Percentiles rank a stretch among this genome's conserved stretches.
phyloP scores from a whole-genome alignment of 53 echinoderm and acorn worm genomes.

The Patiria pectinifera region DNA sequence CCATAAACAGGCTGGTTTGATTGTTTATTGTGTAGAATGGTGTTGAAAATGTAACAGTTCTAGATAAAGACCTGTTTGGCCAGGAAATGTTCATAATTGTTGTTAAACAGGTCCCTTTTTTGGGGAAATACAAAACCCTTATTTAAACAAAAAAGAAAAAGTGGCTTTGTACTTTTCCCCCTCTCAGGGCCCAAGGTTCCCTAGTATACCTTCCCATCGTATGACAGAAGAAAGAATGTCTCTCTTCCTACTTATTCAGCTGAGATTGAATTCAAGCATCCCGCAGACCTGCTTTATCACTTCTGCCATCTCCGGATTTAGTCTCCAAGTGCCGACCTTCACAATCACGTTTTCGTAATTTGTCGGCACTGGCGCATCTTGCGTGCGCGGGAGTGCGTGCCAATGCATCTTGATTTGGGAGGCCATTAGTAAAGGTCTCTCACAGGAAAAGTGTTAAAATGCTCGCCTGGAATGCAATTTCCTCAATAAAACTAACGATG shows the following conservation, averaged over 20 bases:
- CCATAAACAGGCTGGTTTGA: too few relatives aligned
- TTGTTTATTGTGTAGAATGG: too few relatives aligned
- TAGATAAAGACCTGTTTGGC: too few relatives aligned
- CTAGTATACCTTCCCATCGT: background rate
- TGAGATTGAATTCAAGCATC: background rate
- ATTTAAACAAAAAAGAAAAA: too few relatives aligned
- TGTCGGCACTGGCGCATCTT: background rate
- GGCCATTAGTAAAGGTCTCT: background rate
- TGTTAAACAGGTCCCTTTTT: too few relatives aligned
- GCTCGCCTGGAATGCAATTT: background rate
- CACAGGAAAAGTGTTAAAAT: slow-evolving; percentile 6
- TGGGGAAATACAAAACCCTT: too few relatives aligned
- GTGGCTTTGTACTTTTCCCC: background rate
- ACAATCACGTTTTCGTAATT: background rate
- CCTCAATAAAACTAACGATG: background rate
- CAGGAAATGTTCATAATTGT: too few relatives aligned
- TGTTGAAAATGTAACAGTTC: too few relatives aligned
- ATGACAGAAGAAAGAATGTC: background rate
- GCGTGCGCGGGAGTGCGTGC: background rate
- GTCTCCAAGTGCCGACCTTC: background rate
- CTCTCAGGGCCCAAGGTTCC: background rate
- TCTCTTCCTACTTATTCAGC: background rate
- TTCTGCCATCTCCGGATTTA: background rate
- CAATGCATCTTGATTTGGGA: slow-evolving; percentile 2
- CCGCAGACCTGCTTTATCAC: slow-evolving; percentile 10